Conservation (phyloP, 2,113 vertebrate species). For the Apistogramma diplotaenia region DNA sequence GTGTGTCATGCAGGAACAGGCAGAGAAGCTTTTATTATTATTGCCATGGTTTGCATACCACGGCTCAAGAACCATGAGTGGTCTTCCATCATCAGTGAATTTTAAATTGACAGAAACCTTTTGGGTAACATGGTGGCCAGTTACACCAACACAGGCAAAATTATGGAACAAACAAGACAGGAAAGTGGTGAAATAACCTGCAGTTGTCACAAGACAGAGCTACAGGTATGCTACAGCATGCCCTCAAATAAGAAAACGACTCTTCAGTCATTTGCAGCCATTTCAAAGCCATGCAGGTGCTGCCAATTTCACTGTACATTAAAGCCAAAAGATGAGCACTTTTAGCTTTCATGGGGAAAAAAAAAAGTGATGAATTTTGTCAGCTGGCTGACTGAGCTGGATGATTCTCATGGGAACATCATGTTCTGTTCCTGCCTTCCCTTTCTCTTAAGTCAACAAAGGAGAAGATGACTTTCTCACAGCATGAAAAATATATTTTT, state of each 20-base stretch:
- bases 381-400: background rate
- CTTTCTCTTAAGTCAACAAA: constrained; percentile 41
- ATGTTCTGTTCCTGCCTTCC: constrained; percentile 14
- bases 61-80: background rate
- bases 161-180: background rate
- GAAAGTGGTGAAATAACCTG: constrained; percentile 14
- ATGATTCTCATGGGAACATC: constrained; percentile 57
- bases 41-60: background rate
- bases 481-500: constrained; percentile 8
- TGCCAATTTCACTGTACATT: background rate
- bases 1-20: background rate
- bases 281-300: background rate
- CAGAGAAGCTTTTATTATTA: background rate
- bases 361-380: background rate
- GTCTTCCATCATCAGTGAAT: background rate
- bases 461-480: background rate
- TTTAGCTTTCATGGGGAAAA: too few relatives aligned
- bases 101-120: background rate
- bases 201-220: background rate
- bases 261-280: background rate
- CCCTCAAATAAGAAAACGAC: background rate
- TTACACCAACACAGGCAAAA: constrained; percentile 8
- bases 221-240: background rate
- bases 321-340: background rate
- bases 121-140: background rate